phyloP scores from a whole-genome alignment of 2,888 invertebrate species.

The Himalopsyche kuldschensis region DNA sequence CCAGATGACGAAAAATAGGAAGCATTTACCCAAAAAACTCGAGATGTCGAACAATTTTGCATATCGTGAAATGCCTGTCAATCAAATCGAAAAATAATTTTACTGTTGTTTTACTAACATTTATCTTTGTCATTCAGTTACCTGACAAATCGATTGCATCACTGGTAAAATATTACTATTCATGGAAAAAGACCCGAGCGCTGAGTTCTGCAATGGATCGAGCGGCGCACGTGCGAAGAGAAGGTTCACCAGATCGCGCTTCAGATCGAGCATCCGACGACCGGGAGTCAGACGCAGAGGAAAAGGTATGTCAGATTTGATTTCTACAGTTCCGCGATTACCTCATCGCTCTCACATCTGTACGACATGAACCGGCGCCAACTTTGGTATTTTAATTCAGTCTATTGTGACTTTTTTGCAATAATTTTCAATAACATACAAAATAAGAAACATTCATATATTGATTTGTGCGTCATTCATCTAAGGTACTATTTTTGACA shows the following conservation, averaged over 20 bases:
- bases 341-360: neutral
- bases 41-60: too few species aligned
- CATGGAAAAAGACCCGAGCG: conserved; percentile 95
- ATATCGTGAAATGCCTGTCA: too few species aligned
- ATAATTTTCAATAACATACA: too few species aligned
- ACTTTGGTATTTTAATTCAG: too few species aligned
- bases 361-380: neutral
- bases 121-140: conserved; percentile 61
- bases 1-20: too few species aligned
- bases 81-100: neutral
- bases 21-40: too few species aligned
- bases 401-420: too few species aligned
- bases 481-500: too few species aligned
- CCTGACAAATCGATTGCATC: conserved; percentile 97
- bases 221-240: conserved; percentile 65
- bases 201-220: conserved; percentile 93
- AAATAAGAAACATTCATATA: too few species aligned
- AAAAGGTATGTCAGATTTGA: conserved; percentile 69
- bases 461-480: too few species aligned
- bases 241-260: conserved; percentile 56
- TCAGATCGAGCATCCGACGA: conserved; percentile 82
- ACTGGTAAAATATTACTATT: conserved; percentile 96
- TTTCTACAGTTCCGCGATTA: conserved; percentile 45
- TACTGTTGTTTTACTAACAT: conserved; percentile 5
- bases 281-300: conserved; percentile 86